phyloP scores from a whole-genome alignment of 2,113 vertebrate genomes.

The Hippopotamus amphibius region DNA sequence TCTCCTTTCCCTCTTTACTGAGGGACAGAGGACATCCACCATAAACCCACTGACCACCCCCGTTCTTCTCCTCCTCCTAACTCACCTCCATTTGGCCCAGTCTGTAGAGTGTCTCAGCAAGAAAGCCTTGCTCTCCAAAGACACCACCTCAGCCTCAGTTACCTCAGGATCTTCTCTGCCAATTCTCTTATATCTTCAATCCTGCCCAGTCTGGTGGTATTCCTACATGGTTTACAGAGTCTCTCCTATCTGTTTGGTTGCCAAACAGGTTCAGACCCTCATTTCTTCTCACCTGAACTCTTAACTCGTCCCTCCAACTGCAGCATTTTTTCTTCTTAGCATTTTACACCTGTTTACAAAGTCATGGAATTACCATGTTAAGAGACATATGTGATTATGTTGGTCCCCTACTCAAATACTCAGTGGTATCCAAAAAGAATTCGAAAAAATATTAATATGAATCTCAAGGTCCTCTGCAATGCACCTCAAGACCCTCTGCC shows the following conservation, averaged over 20 bases:
- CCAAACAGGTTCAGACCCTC: background rate
- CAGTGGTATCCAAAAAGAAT: background rate
- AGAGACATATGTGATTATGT: background rate
- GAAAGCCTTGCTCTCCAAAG: background rate
- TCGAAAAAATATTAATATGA: background rate
- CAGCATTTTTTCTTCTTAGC: background rate
- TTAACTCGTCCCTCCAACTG: background rate
- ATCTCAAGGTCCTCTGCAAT: background rate
- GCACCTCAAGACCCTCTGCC: background rate
- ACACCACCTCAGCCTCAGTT: background rate
- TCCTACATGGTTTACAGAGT: accelerated
- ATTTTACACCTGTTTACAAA: background rate
- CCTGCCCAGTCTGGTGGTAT: too few relatives aligned
- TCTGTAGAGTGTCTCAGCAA: background rate
- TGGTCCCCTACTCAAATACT: background rate
- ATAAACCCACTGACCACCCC: background rate
- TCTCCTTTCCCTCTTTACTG: background rate
- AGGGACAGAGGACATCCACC: background rate
- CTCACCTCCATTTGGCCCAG: background rate
- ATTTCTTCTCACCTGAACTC: background rate
- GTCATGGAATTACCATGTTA: background rate
- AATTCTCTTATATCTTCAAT: background rate
- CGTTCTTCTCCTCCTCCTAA: background rate
- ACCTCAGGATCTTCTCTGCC: background rate
- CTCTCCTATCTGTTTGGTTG: background rate